Evolutionary conservation across 2,797 vertebrate genomes (phyloP), one percentile per base, ranked within the genome.

Genomic region (Thalassophryne amazonica): DNA sequence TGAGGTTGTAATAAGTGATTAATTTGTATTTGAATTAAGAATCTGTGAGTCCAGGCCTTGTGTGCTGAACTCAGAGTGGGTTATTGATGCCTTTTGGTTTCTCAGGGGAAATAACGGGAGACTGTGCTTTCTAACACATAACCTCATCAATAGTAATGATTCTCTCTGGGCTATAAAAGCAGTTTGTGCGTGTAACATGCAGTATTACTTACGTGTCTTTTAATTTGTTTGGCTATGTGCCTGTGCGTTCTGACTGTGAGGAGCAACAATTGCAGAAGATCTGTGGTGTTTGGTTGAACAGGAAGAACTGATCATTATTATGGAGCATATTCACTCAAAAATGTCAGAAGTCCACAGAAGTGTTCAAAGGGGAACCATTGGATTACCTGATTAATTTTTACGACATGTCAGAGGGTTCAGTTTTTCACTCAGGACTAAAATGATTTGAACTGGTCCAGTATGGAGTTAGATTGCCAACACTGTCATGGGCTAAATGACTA

Each of bases 91-190:
- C 38, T 34, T 22, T 46, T 21, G 43, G 30, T 54, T 50, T 76
- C 75, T 80, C 76, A 6, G 20, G 78, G 80, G 80, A 85, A 83
- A 85, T 85, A 81, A 81, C 2, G 25, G 2, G 3, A 42, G 49
- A 47, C 63, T 41, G 33, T 28, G 69, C 56, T 62, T 55, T 65
- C 45, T 64, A 75, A 64, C 56, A 43, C 30, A 55, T 31, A 35
- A 55, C 32, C 73, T 78, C 52, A 69, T 73, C 66, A 75, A n/a
- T 49, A 36, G 43, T 73, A 64, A 79, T 76, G 51, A 24, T 59
- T 61, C 69, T 78, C 64, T 49, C 8, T 45, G 63, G 68, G 59
- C 65, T 20, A 61, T 70, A 61, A 59, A 71, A 59, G 22, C 14
- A 16, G 12, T 28, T 21, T 35, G 20, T 17, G 19, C 50, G 38